Conservation (phyloP, 2,888 invertebrate species). For the Tridacna gigas region DNA sequence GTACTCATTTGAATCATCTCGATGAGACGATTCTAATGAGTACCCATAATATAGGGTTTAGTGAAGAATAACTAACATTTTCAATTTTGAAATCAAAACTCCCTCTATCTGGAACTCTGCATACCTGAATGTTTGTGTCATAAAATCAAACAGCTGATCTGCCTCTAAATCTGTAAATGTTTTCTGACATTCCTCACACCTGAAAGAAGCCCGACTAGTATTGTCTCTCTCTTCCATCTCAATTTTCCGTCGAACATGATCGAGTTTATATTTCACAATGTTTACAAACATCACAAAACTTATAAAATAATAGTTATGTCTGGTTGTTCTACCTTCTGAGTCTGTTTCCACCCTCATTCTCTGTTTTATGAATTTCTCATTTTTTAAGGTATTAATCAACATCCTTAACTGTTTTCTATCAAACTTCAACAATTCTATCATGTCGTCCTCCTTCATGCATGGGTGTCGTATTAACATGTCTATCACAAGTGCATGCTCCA, state of each 20-base stretch:
- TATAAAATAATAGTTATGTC: slow-evolving; percentile 98
- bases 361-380: slow-evolving; percentile 91
- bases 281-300: slow-evolving; percentile 98
- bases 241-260: slow-evolving; percentile 97
- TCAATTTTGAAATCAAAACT: no score
- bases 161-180: slow-evolving; percentile 97
- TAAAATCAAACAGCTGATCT: slow-evolving; percentile 83
- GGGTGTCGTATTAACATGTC: slow-evolving; percentile 98
- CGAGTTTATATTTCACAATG: slow-evolving; percentile 98
- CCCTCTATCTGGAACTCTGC: no score
- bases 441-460: slow-evolving; percentile 88
- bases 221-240: slow-evolving; percentile 98
- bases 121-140: slow-evolving; percentile 73
- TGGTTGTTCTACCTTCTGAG: slow-evolving; percentile 96
- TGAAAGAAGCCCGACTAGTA: slow-evolving; percentile 97
- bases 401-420: slow-evolving; percentile 96
- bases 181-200: slow-evolving; percentile 95
- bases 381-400: slow-evolving; percentile 91
- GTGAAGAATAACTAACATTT: no score
- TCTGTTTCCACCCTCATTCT: slow-evolving; percentile 97
- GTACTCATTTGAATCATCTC: no score
- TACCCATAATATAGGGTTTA: no score
- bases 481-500: slow-evolving; percentile 96
- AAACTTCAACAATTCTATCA: slow-evolving; percentile 95
- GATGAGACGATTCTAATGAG: no score